Base-by-base conservation (phyloP, 2,113 vertebrate species). In the Trogon melanurus region DNA sequence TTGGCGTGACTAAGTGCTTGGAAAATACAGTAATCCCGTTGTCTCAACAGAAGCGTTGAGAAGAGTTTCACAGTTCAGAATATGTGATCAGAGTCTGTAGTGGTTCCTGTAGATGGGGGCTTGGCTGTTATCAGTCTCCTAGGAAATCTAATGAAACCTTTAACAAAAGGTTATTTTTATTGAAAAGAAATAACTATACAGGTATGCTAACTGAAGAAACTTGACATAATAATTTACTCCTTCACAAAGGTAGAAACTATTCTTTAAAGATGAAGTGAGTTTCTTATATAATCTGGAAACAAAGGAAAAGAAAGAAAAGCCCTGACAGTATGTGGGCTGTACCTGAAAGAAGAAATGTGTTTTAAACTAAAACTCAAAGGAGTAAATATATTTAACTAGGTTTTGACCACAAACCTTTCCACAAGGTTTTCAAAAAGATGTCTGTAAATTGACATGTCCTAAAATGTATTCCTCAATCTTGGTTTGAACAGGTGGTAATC, bases 191-290 rank as follows among this genome's bases (percentile, higher is more conserved):
- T 73, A 54, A 70, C 79, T 93, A 21, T 81, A 88, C 66, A 65
- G 76, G 71, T 95, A 94, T 79, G 88, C 48, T 91, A 93, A 88
- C 60, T 70, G 79, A 90, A 60, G 70, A 89, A 95, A 92, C 57
- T 84, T 95, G 86, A 94, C 88, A 92, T 94, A 81, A 84, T 94
- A 94, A 95, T 92, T 95, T 95, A 89, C 47, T 96, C 78, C 80
- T 95, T 96, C 88, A 87, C 38, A 85, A 78, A 47, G 56, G 61
- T 48, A 90, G 75, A 95, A 91, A 69, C 74, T 92, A 8, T 94
- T 92, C 92, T 94, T 93, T 83, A 91, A 79, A 89, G 85, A 80
- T 83, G 48, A 91, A 93, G 60, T 85, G 18, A 87, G 94, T 95
- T 89, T 93, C 69, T 90, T 91, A 76, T 29, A 80, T 95, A 95